These are phyloP conservation scores for Lucifuga dentata DNA, from an alignment of 2,113 vertebrate species.

Conservation along the genomic window DNA sequence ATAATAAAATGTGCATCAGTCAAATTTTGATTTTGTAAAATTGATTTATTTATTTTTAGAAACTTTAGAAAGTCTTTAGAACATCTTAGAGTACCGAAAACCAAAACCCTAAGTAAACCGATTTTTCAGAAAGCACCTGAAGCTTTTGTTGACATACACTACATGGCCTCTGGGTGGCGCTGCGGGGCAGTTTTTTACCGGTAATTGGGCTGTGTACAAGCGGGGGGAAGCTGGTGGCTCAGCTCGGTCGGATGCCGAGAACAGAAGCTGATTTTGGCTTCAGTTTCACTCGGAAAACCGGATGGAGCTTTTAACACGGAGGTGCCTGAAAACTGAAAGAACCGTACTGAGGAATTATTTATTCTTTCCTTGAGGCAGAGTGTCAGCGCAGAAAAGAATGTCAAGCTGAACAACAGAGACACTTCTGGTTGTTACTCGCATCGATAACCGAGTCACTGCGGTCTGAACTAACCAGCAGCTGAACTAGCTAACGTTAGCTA, in stretches of 20 bases:
- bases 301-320: constrained; percentile 31
- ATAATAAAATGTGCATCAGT: too few relatives aligned
- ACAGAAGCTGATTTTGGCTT: constrained; percentile 31
- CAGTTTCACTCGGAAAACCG: constrained; percentile 28
- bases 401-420: constrained; percentile 68
- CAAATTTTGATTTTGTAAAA: too few relatives aligned
- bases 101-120: too few relatives aligned
- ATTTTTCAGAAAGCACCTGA: constrained; percentile 4
- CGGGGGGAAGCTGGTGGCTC: constrained; percentile 41
- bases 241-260: constrained; percentile 30
- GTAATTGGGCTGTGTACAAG: constrained; percentile 5
- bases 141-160: not conserved
- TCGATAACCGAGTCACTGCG: constrained; percentile 24
- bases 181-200: not conserved
- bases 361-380: constrained; percentile 22
- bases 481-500: constrained; percentile 66
- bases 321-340: not conserved
- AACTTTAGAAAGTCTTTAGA: too few relatives aligned
- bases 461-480: constrained; percentile 65
- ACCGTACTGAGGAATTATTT: constrained; percentile 3
- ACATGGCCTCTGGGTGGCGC: constrained; percentile 48
- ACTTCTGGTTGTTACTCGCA: constrained; percentile 46
- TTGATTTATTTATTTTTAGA: too few relatives aligned
- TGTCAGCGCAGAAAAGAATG: constrained; percentile 56
- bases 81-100: too few relatives aligned